Evolutionary conservation across 2,113 vertebrate species (phyloP).

Genomic region (Bufo gargarizans): DNA sequence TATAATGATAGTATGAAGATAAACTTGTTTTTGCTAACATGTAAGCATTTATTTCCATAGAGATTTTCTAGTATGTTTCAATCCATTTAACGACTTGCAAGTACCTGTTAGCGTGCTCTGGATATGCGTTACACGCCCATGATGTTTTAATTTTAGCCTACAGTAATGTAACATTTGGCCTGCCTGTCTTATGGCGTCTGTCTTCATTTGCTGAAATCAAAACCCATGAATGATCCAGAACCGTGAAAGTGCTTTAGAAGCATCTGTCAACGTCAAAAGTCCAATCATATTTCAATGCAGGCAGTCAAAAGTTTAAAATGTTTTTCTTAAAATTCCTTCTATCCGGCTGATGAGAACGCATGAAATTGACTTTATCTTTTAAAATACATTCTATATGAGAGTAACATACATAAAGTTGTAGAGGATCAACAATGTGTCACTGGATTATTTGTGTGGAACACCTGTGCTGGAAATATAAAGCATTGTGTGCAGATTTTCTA

Average conservation of each 20-base stretch:
- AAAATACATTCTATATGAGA: background rate
- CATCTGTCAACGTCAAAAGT: conserved; percentile 37
- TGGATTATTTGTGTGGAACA: background rate
- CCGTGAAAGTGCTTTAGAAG: conserved; percentile 45
- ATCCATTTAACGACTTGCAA: conserved; percentile 50
- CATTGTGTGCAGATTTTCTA: background rate
- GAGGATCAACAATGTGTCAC: background rate
- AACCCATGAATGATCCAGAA: conserved; percentile 58
- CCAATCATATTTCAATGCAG: background rate
- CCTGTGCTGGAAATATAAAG: background rate
- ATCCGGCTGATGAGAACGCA: background rate
- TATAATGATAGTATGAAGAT: background rate
- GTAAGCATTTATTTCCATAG: background rate
- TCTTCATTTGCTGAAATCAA: conserved; percentile 60
- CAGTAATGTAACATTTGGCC: conserved; percentile 58
- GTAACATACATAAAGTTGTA: background rate
- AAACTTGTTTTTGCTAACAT: background rate
- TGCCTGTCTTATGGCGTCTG: conserved; percentile 47
- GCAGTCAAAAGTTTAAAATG: background rate
- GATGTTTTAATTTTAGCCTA: conserved; percentile 56
- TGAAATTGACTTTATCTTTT: conserved; percentile 10
- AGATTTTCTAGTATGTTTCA: background rate
- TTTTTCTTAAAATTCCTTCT: conserved; percentile 20
- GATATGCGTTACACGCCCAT: conserved; percentile 54
- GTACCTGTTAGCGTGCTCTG: conserved; percentile 47